These are phyloP conservation scores for Drosophila neoperkinsi DNA, from an alignment of 2,888 invertebrate species.

Conservation along the genomic window DNA sequence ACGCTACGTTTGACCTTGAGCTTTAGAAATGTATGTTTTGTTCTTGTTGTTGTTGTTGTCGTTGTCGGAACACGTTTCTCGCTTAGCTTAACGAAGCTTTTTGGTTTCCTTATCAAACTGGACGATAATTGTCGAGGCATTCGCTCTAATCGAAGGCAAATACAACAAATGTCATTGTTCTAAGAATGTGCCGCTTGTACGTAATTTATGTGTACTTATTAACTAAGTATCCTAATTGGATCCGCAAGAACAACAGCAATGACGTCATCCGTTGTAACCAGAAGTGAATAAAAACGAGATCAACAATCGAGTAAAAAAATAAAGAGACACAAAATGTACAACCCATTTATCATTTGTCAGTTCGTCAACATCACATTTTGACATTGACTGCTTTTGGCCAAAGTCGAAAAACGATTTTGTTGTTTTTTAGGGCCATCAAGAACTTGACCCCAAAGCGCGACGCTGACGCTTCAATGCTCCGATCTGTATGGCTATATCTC, in stretches of 20 bases:
- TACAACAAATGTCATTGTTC: constrained; percentile 1
- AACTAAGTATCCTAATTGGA: not conserved
- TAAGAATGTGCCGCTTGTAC: not conserved
- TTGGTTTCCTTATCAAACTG: constrained; percentile 56
- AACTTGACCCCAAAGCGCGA: constrained; percentile 71
- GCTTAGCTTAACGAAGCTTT: constrained; percentile 34
- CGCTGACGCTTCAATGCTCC: constrained; percentile 27
- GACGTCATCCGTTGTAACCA: not conserved
- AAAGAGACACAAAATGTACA: constrained; percentile 19
- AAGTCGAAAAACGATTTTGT: constrained; percentile 24
- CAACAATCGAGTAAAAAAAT: constrained; percentile 5
- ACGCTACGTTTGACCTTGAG: constrained; percentile 79
- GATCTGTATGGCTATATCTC: constrained; percentile 14
- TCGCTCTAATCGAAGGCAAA: constrained; percentile 4
- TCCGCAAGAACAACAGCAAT: not conserved
- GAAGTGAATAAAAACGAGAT: constrained; percentile 2
- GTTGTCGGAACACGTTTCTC: constrained; percentile 60
- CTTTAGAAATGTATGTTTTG: constrained; percentile 66
- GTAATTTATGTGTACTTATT: not conserved
- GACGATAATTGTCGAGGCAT: constrained; percentile 22
- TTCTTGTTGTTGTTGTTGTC: constrained; percentile 31
- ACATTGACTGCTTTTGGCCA: constrained; percentile 65
- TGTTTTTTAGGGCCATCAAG: constrained; percentile 58
- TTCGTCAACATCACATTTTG: constrained; percentile 38
- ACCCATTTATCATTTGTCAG: constrained; percentile 54